Evolutionary conservation across 1,140 invertebrate species (phyloP).

Genomic region (Pogonus chalceus): DNA sequence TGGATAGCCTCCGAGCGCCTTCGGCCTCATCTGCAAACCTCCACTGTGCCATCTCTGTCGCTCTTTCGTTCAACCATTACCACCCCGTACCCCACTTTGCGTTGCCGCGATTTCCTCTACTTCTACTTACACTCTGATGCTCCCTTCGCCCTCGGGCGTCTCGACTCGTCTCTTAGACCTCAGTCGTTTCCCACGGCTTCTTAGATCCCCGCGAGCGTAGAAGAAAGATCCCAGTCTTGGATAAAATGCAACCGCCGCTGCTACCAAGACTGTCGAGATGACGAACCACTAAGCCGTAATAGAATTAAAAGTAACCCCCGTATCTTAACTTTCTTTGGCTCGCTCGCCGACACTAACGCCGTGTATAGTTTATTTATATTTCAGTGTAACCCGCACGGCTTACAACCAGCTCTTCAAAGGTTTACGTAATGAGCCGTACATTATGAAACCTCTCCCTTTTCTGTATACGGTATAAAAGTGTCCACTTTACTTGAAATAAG

Average conservation of each 20-base stretch:
- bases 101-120: background rate
- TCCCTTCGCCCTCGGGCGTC: background rate
- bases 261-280: background rate
- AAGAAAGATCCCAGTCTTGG: background rate
- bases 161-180: background rate
- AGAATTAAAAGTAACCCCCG: constrained; percentile 2
- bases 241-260: background rate
- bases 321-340: background rate
- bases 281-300: constrained; percentile 5
- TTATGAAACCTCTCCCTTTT: background rate
- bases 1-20: background rate
- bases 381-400: background rate
- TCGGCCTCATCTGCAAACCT: background rate
- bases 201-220: constrained; percentile 3
- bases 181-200: background rate
- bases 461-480: background rate
- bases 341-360: background rate
- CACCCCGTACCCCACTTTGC: background rate
- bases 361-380: background rate
- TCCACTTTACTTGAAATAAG: background rate
- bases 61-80: background rate
- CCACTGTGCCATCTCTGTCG: background rate
- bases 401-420: background rate
- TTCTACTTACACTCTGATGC: constrained; percentile 1
- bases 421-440: background rate